Percentiles rank a stretch among this genome's conserved stretches.
phyloP scores from a whole-genome alignment of 2,888 invertebrate genomes.

The Catonia carolina region DNA sequence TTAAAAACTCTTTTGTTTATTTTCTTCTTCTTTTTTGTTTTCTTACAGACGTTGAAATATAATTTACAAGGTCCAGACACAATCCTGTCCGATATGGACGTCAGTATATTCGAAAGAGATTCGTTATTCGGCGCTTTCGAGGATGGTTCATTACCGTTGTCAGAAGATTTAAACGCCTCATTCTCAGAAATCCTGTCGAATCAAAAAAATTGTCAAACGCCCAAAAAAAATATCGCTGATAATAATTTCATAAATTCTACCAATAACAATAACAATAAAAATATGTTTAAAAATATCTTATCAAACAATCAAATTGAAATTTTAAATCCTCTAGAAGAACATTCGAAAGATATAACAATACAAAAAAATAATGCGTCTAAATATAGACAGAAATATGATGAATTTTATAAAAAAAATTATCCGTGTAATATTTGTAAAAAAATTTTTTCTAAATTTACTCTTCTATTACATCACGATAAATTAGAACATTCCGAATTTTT shows the following conservation, averaged over 20 bases:
- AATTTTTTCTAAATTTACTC: neutral
- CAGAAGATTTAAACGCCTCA: slow-evolving; percentile 6
- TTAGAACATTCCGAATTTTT: neutral
- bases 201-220: neutral
- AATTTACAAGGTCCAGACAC: slow-evolving; percentile 10
- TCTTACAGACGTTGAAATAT: slow-evolving; percentile 10
- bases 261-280: neutral
- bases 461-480: slow-evolving; percentile 4
- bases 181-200: slow-evolving; percentile 2
- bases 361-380: neutral
- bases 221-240: neutral
- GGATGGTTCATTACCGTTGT: neutral
- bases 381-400: slow-evolving; percentile 8
- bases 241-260: neutral
- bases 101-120: slow-evolving; percentile 14
- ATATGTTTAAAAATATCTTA: too few relatives aligned
- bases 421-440: slow-evolving; percentile 14
- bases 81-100: slow-evolving; percentile 12
- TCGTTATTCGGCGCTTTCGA: slow-evolving; percentile 9
- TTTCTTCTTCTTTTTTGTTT: too few relatives aligned
- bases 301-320: neutral
- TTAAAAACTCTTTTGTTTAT: too few relatives aligned
- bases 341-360: too few relatives aligned
- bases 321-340: too few relatives aligned
- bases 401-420: slow-evolving; percentile 12